Evolutionary conservation across 2,797 vertebrate species (phyloP).

Genomic region (Cryptoblepharus egeriae): DNA sequence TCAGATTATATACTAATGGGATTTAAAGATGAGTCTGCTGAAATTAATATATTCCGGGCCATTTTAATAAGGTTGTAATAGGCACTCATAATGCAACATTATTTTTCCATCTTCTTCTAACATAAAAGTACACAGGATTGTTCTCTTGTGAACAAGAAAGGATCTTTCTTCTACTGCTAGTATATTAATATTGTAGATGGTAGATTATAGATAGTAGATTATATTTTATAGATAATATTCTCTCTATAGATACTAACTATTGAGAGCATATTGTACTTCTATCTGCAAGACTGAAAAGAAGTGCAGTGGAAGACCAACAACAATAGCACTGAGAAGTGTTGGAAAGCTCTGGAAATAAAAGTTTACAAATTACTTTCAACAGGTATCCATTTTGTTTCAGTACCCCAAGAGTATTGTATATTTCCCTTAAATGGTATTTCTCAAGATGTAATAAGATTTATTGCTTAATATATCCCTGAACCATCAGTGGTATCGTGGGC

Average conservation of each 20-base stretch:
- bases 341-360: constrained; percentile 23
- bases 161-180: background rate
- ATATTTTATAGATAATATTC: too few species aligned
- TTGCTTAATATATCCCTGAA: constrained; percentile 6
- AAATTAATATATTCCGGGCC: background rate
- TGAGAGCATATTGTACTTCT: too few species aligned
- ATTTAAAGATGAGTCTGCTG: background rate
- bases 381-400: constrained; percentile 30
- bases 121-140: constrained; percentile 4
- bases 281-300: constrained; percentile 1
- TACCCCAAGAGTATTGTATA: constrained; percentile 28
- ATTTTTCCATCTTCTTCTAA: background rate
- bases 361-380: constrained; percentile 39
- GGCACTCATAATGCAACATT: background rate
- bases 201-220: too few species aligned
- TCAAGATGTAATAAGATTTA: constrained; percentile 32
- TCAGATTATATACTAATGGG: fast-evolving
- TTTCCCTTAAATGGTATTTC: constrained; percentile 5
- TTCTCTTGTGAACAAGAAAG: background rate
- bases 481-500: background rate
- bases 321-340: background rate
- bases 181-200: too few species aligned
- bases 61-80: constrained; percentile 36
- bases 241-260: too few species aligned
- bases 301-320: constrained; percentile 15